phyloP scores from a whole-genome alignment of 2,113 vertebrate genomes.

The Crotalus tigris region DNA sequence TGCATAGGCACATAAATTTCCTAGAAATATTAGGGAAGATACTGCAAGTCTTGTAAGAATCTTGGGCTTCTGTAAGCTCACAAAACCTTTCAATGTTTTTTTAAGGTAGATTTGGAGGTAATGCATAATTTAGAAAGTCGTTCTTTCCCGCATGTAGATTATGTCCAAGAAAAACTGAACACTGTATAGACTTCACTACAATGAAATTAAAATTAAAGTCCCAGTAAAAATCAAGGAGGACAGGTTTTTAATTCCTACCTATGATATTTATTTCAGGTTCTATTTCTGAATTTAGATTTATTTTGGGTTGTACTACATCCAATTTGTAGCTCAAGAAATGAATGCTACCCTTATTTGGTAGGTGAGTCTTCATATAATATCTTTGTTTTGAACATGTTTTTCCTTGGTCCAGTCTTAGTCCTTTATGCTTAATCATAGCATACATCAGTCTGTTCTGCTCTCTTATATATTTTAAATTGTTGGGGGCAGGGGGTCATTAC shows the following conservation, averaged over 20 bases:
- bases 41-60: neutral
- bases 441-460: neutral
- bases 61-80: neutral
- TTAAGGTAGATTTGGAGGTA: neutral
- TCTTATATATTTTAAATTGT: conserved; percentile 2
- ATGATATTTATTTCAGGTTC: neutral
- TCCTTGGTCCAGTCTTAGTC: neutral
- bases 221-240: neutral
- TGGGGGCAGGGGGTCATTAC: neutral
- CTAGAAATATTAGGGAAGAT: neutral
- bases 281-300: neutral
- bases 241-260: neutral
- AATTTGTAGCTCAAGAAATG: neutral
- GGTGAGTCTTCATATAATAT: too few species aligned
- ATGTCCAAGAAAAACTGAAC: neutral
- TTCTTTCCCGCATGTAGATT: neutral
- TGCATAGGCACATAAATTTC: neutral
- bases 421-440: neutral
- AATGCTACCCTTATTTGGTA: neutral
- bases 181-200: neutral
- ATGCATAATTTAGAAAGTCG: neutral
- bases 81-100: neutral
- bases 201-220: neutral
- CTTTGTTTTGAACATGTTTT: neutral
- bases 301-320: neutral